Evolutionary conservation across 2,797 vertebrate species (phyloP), one percentile per base, ranked within the genome.

Genomic region (Muscicapa striata): DNA sequence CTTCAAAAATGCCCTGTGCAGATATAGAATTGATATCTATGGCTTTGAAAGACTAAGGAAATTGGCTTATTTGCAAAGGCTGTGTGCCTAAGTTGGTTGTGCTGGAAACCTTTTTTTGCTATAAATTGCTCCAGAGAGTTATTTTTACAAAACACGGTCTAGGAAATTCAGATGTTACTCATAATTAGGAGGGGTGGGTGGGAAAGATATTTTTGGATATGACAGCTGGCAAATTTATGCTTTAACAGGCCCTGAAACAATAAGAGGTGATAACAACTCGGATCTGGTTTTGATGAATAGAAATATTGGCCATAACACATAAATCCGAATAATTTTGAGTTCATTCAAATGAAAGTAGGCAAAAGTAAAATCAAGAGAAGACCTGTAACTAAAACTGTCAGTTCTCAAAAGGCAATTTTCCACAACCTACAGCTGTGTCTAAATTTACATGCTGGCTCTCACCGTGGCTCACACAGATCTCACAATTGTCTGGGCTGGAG

Each of bases 161-260:
- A 93, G 83, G 80, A 86, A 95, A 91, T 88, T 88, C 67, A 94
- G 73, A 84, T 81, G 57, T 95, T 94, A 93, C 38, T 95, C 70
- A 90, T 90, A 52, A 77, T 21, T 52, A 77, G 52, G 46, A 38
- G 15, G 26, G 22, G 40, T 1, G 19, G 55, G 54, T 0, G 9
- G 55, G 9, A 52, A 88, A 82, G 77, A 84, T 82, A 90, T 82
- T 94, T 74, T 72, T 90, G 79, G 86, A 78, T 49, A 32, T 43
- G 69, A 86, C 80, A 92, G 84, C 77, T 76, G 61, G 72, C 51
- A 64, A 73, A 81, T 76, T 91, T 91, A 63, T 90, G 18, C 27
- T 79, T 81, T 66, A 88, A 90, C 63, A 70, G 36, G n/a, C 51
- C 34, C 48, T 78, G 80, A 84, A 93, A 88, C 48, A 84, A 8